These are phyloP conservation scores for Psylliodes chrysocephalus DNA, from an alignment of 2,888 invertebrate species.

Conservation along the genomic window DNA sequence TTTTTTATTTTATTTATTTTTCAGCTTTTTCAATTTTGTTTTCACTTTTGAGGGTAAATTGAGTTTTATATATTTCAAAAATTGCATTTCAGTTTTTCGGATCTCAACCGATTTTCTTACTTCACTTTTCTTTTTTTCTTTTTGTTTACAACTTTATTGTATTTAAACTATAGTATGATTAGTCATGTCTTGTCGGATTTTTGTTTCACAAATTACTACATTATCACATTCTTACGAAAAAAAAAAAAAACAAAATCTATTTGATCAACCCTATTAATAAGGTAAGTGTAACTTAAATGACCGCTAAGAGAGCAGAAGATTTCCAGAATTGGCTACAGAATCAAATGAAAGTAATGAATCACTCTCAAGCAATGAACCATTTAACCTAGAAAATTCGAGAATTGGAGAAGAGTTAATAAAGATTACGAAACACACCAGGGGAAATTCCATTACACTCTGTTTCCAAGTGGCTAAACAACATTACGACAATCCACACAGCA, in stretches of 20 bases:
- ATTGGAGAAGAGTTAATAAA: constrained; percentile 14
- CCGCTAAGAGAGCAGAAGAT: neutral
- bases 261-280: neutral
- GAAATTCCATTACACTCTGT: constrained; percentile 9
- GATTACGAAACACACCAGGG: constrained; percentile 12
- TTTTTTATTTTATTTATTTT: too few relatives aligned
- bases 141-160: too few relatives aligned
- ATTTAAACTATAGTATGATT: too few relatives aligned
- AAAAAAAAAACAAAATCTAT: neutral
- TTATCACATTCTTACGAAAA: too few relatives aligned
- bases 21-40: too few relatives aligned
- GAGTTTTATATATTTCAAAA: too few relatives aligned
- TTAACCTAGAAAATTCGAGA: constrained; percentile 8
- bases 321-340: neutral
- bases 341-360: constrained; percentile 9
- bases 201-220: too few relatives aligned
- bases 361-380: constrained; percentile 5
- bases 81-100: too few relatives aligned
- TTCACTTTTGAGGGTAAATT: too few relatives aligned
- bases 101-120: too few relatives aligned
- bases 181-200: too few relatives aligned
- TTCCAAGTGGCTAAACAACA: constrained; percentile 16
- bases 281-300: neutral
- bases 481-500: neutral
- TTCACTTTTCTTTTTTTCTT: too few relatives aligned